phyloP scores from a whole-genome alignment of 2,113 vertebrate species.

The Seriola aureovittata region DNA sequence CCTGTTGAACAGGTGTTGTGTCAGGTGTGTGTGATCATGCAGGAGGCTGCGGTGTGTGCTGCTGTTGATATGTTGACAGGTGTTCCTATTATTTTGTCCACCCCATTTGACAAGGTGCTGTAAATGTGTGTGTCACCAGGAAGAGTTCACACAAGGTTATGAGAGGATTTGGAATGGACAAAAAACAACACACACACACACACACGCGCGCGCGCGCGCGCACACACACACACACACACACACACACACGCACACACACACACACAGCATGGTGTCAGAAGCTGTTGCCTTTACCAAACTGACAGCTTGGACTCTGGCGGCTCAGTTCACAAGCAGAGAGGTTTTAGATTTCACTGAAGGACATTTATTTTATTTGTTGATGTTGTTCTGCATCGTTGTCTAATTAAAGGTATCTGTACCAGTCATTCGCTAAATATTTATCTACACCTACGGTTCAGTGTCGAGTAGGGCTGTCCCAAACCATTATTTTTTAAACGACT shows the following conservation, averaged over 20 bases:
- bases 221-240: not conserved
- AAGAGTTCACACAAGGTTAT: conserved; percentile 50
- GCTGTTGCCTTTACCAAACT: not conserved
- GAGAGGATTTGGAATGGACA: conserved; percentile 28
- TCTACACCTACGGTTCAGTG: not conserved
- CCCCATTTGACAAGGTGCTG: not conserved
- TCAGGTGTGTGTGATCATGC: no score
- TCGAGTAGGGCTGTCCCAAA: not conserved
- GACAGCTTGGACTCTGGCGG: conserved; percentile 21
- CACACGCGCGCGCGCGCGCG: no score
- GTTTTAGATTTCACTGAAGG: not conserved
- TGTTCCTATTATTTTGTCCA: no score
- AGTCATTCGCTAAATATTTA: not conserved
- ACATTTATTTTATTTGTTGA: not conserved
- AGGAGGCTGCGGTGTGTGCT: no score
- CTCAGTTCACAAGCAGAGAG: not conserved
- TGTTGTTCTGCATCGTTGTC: no score
- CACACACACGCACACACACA: conserved; percentile 5
- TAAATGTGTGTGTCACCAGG: not conserved
- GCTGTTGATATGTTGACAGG: no score
- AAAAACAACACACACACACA: not conserved
- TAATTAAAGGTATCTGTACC: not conserved
- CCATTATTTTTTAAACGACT: no score
- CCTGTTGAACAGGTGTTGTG: no score
- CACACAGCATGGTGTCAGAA: conserved; percentile 11